Conservation (phyloP, 2,113 vertebrate species). For the Calypte anna region DNA sequence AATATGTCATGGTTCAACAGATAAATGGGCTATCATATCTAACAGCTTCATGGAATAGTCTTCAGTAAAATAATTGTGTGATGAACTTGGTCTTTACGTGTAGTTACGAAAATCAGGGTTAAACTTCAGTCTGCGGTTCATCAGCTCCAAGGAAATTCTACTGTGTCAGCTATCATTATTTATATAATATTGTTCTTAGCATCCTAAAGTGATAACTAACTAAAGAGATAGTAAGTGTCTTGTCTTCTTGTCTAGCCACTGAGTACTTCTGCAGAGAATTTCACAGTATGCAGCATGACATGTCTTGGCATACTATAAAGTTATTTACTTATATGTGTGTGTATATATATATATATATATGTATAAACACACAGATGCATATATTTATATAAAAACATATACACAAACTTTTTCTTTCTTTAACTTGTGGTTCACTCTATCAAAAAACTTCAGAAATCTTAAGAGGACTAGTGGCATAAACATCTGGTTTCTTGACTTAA, state of each 20-base stretch:
- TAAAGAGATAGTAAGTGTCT: neutral
- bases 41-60: neutral
- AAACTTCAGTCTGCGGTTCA: constrained; percentile 5
- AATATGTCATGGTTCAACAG: neutral
- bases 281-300: neutral
- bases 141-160: constrained; percentile 34
- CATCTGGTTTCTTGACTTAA: neutral
- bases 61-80: neutral
- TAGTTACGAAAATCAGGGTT: neutral
- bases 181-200: neutral
- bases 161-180: constrained; percentile 5
- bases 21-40: neutral
- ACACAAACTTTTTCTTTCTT: neutral
- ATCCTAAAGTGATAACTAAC: neutral
- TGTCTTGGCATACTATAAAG: neutral
- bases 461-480: neutral
- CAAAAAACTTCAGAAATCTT: neutral
- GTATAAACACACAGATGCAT: neutral
- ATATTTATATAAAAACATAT: neutral
- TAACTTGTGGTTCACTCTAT: neutral
- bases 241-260: neutral
- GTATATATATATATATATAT: neutral
- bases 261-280: neutral
- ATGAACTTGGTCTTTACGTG: neutral
- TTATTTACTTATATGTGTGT: neutral